A percentile compares a stretch with the other conserved stretches of the same genome.
These are phyloP conservation scores for Caenorhabditis macrosperma DNA, from an alignment of 2,888 invertebrate species.

Conservation along the genomic window DNA sequence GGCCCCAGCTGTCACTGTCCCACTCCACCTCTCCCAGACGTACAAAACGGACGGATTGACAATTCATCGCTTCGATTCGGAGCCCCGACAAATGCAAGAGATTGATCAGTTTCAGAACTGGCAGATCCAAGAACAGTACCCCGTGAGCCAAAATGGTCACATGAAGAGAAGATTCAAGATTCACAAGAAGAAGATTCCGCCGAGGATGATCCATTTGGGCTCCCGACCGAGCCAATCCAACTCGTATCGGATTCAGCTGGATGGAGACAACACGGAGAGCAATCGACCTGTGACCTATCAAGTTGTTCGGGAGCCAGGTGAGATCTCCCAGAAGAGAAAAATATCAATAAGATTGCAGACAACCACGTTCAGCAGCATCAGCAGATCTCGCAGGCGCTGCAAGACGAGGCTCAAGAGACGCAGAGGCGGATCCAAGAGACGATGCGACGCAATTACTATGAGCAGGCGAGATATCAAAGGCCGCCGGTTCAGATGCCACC, in stretches of 20 bases:
- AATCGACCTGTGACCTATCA: constrained; percentile 43
- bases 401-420: constrained; percentile 53
- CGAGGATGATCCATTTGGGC: constrained; percentile 52
- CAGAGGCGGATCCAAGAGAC: constrained; percentile 51
- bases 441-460: constrained; percentile 42
- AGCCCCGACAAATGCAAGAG: constrained; percentile 44
- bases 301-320: constrained; percentile 39
- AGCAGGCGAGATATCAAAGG: constrained; percentile 51
- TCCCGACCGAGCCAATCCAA: constrained; percentile 23
- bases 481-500: constrained; percentile 42
- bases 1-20: constrained; percentile 22
- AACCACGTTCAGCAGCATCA: constrained; percentile 34
- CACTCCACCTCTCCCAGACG: neutral
- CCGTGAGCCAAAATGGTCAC: constrained; percentile 24
- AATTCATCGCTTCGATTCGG: constrained; percentile 56
- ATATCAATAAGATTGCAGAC: constrained; percentile 7
- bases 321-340: neutral
- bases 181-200: constrained; percentile 43
- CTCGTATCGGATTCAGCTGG: constrained; percentile 43
- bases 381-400: constrained; percentile 38
- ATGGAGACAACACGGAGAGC: constrained; percentile 12
- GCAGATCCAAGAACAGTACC: constrained; percentile 37
- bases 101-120: constrained; percentile 45
- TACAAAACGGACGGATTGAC: constrained; percentile 38
- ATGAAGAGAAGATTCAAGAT: constrained; percentile 49